Base-by-base conservation (phyloP, 2,113 vertebrate species). In the Xenopus laevis region DNA sequence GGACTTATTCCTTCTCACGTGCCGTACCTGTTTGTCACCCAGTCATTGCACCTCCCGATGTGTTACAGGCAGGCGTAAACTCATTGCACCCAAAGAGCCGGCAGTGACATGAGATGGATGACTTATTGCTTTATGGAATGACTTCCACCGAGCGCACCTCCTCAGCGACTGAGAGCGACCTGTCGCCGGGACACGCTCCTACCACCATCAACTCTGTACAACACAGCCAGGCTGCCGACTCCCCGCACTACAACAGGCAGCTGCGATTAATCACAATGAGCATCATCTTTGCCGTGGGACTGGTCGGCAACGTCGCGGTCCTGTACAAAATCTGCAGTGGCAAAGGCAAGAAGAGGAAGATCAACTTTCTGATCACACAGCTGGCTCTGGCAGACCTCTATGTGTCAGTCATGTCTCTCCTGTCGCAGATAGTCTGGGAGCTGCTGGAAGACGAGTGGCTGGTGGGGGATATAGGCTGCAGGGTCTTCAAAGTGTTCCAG, bases 361-460 rank as follows among this genome's bases (percentile, higher is more conserved):
- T 88, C 81, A 88, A 91, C 64, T 83, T 87, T 64, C 79, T 91
- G 45, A 61, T 90, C 68, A 78, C 65, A 10, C 88, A 90, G 52
- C 82, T 91, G 80, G 87, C 87, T 2, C 60, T 81, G 57, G 86
- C 88, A 7, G 86, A 89, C 63, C 84, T 91, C 40, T 87, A 82
- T 68, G 84, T 88, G 13, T 79, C 84, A 55, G 79, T 84, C 5
- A 67, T 80, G 21, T 44, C 79, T 2, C 66, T 84, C 16, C 65
- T 90, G 21, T 77, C 82, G 7, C 84, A 84, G 62, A 78, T 91
- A 16, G 74, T 72, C 13, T 78, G 82, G 79, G 85, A 79, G 17
- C 65, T 81, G 15, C 20, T 80, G 71, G 81, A 77, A 11, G 71
- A 65, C 53, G 58, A 23, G 33, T 79, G 23, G 80, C 40, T 10